A percentile compares a stretch with the other conserved stretches of the same genome.
Evolutionary conservation across 2,797 vertebrate species (phyloP).

Genomic region (Chelidonichthys spinosus): DNA sequence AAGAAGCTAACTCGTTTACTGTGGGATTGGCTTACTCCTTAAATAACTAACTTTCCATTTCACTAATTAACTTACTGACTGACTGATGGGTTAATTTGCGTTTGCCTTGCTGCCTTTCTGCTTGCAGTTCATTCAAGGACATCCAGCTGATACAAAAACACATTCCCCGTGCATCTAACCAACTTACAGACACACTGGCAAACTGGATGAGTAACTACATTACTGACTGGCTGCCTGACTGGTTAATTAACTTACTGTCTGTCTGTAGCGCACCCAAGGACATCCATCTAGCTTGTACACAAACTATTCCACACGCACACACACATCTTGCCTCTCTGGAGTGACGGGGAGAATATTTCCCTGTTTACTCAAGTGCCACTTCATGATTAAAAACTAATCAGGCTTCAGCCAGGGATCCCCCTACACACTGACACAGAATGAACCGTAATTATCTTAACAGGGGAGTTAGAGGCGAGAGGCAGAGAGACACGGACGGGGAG

Average conservation of each 20-base stretch:
- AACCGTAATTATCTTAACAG: conserved; percentile 71
- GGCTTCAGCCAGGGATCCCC: conserved; percentile 73
- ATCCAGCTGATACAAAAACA: conserved; percentile 48
- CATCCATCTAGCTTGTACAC: conserved; percentile 56
- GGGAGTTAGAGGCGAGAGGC: conserved; percentile 34
- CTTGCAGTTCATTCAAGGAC: conserved; percentile 53
- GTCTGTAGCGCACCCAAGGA: conserved; percentile 71
- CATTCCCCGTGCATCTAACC: conserved; percentile 46
- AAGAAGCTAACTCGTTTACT: neutral
- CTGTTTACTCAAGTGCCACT: conserved; percentile 81
- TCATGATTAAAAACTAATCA: conserved; percentile 81
- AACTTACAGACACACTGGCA: conserved; percentile 46
- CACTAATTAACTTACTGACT: conserved; percentile 36
- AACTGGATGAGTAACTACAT: conserved; percentile 62
- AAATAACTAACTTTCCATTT: conserved; percentile 34
- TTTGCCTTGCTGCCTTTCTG: conserved; percentile 10
- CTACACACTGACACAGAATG: conserved; percentile 63
- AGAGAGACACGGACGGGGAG: conserved; percentile 18
- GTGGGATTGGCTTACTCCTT: conserved; percentile 3
- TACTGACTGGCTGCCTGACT: conserved; percentile 62
- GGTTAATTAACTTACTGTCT: conserved; percentile 72
- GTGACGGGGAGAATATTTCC: conserved; percentile 73
- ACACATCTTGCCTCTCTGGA: conserved; percentile 55
- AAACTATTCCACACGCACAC: conserved; percentile 48
- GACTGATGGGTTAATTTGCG: conserved; percentile 44